Percentiles rank a stretch among this genome's conserved stretches.
Evolutionary conservation across 2,797 vertebrate species (phyloP).

Genomic region (Tympanoctomys barrerae): DNA sequence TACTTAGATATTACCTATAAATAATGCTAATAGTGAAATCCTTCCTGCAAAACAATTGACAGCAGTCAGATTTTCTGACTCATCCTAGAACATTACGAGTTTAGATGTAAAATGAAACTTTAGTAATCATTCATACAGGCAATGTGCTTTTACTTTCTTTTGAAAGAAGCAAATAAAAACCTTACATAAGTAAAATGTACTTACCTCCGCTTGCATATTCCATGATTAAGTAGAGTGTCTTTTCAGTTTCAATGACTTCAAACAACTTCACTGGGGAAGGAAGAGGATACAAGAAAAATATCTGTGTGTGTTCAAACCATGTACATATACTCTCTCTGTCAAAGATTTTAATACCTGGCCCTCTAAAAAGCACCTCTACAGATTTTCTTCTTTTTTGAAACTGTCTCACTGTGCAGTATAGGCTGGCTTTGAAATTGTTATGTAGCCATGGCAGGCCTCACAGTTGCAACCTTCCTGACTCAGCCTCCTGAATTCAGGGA

Average conservation of each 20-base stretch:
- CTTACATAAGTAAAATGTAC: conserved; percentile 78
- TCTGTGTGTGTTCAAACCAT: neutral
- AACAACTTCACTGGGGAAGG: conserved; percentile 95
- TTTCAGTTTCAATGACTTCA: conserved; percentile 99
- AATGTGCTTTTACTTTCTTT: neutral
- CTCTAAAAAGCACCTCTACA: neutral
- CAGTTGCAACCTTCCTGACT: neutral
- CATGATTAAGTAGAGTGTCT: conserved; percentile 99
- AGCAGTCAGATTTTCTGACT: neutral
- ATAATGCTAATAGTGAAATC: neutral
- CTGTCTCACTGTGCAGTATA: neutral
- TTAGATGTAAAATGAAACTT: neutral
- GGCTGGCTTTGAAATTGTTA: neutral
- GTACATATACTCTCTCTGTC: neutral
- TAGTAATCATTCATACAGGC: neutral
- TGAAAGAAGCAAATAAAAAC: neutral
- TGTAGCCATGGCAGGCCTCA: neutral
- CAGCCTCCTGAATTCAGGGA: neutral
- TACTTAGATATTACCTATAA: neutral
- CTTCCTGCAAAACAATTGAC: neutral
- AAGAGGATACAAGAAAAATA: conserved; percentile 65
- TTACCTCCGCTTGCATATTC: conserved; percentile 99
- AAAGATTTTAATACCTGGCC: neutral
- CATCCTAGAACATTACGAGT: neutral
- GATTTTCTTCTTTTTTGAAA: neutral